phyloP scores from a whole-genome alignment of 2,113 vertebrate genomes.

The Salminus brasiliensis region DNA sequence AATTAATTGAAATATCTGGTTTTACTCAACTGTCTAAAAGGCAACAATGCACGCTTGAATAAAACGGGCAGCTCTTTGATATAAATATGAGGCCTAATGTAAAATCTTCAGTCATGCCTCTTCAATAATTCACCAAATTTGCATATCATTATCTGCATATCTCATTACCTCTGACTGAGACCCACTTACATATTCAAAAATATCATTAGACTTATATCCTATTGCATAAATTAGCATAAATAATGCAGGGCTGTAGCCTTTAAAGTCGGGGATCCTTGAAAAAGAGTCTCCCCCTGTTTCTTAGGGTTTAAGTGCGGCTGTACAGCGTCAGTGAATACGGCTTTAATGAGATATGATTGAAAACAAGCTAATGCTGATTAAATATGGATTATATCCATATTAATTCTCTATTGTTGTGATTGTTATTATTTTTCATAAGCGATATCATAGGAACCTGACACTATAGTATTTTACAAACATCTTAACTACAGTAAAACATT shows the following conservation, averaged over 20 bases:
- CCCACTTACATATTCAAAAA: constrained; percentile 77
- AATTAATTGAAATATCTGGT: constrained; percentile 71
- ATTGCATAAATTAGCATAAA: constrained; percentile 76
- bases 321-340: neutral
- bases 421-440: neutral
- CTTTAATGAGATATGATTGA: neutral
- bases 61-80: constrained; percentile 65
- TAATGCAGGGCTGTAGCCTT: constrained; percentile 65
- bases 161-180: constrained; percentile 72
- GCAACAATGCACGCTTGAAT: constrained; percentile 56
- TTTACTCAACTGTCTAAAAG: constrained; percentile 67
- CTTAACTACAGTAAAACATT: neutral
- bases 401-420: neutral
- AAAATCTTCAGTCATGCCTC: constrained; percentile 69
- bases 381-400: neutral
- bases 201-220: constrained; percentile 68
- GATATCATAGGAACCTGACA: neutral
- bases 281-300: constrained; percentile 55
- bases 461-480: neutral
- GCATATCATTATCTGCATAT: constrained; percentile 78
- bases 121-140: constrained; percentile 79
- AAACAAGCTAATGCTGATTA: neutral
- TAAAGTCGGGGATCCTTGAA: constrained; percentile 58
- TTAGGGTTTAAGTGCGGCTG: neutral
- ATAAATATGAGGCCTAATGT: constrained; percentile 74